Evolutionary conservation across 2,797 vertebrate genomes (phyloP), one percentile per base, ranked within the genome.

Genomic region (Pterois miles): DNA sequence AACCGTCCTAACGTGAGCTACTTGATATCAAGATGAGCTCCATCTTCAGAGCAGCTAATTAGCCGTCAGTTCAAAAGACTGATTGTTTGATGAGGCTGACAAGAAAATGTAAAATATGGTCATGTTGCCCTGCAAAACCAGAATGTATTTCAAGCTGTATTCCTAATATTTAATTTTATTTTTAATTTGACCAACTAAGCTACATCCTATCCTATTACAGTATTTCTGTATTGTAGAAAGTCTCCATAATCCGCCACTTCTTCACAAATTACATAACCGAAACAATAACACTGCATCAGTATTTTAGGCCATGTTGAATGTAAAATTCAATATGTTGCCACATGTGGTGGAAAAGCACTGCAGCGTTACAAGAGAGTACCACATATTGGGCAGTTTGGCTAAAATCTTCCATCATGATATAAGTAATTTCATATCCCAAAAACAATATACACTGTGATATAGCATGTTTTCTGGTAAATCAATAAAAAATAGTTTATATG

Each of bases 231-330:
- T 10, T 57, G 29, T 23, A 27, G 10, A 34, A 33, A 64, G 4
- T 33, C 18, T 62, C 70, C 12, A 27, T 25, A 48, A 38, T 56
- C 4, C 57, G 20, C 4, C 29, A 38, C 11, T 34, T 82, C 25
- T 48, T 27, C 20, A 50, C 57, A 71, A 31, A 65, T 80, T 62
- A 53, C 40, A 59, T 73, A 56, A 68, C 13, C 18, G 23, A 59
- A 33, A 56, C 22, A 34, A 62, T 27, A 77, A 63, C 13, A 65
- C 52, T 63, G 38, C 40, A 56, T 52, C 18, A 9, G 27, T 36
- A 38, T 56, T 76, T 56, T 25, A n/a, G 14, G 38, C 31, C 20
- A 11, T 40, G 27, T 18, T 22, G 3, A 33, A 29, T 25, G 52
- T 3, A 50, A 48, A 65, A 6, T 18, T 22, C 7, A 27, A n/a